Evolutionary conservation across 37 sponge, comb jelly and placozoan species (phyloP), one percentile per base, ranked within the genome.

Genomic region (Cladorhizidae sp.): DNA sequence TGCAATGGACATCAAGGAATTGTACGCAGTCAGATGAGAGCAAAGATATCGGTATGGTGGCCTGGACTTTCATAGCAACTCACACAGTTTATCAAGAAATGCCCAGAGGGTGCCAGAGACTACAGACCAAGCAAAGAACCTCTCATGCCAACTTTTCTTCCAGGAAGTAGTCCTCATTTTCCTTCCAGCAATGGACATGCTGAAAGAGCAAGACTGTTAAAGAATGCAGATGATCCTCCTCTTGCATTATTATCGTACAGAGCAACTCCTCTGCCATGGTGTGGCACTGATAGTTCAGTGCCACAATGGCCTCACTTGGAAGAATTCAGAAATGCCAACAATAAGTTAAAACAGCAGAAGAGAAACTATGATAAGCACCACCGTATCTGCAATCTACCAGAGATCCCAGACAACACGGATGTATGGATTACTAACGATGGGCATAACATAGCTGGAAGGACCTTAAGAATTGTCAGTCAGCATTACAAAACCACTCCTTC

Each of bases 191-290:
- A n/a, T n/a, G n/a, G n/a, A n/a, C n/a, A n/a, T n/a, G n/a, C n/a
- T n/a, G n/a, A n/a, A n/a, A n/a, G 45, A 49, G 73, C 52, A 49
- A 49, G 45, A 18, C 26, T 73, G 28, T 23, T 73, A 9, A 49
- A 42, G 17, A 11, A 49, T 5, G 6, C 73, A 26, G 3, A 9
- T 23, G 73, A 73, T n/a, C 73, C 73, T 36, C n/a, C 21, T 29
- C 73, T 73, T 36, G 73, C 73, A n/a, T 9, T 73, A 15, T 29
- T 73, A 3, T 36, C 20, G 49, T 83, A 83, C 40, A 76, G 73
- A 15, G 40, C 89, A 1, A 88, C 78, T 7, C 89, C 72, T 1
- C 64, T 88, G 3, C 89, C 83, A 20, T 82, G 89, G 89, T 88
- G 89, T 40, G 29, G 49, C 36, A n/a, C 0, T 36, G 54, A 18